These are phyloP conservation scores for Pogonognathellus flavescens DNA, from an alignment of 1,140 invertebrate genomes.

Conservation along the genomic window DNA sequence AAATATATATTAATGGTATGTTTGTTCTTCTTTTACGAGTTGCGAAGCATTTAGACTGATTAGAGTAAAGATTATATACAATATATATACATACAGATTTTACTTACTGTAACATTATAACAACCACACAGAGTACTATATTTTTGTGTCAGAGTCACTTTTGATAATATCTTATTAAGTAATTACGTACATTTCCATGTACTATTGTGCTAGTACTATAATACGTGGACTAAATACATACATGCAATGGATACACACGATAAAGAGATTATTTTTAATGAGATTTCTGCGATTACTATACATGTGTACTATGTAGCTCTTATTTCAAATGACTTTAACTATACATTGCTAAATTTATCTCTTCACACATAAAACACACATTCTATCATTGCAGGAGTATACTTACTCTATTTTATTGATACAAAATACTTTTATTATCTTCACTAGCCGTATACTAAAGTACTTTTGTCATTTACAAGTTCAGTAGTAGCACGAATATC, in stretches of 20 bases:
- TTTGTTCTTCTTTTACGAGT: constrained; percentile 36
- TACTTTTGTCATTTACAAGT: constrained; percentile 13
- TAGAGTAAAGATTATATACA: constrained; percentile 17
- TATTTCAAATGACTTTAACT: too few relatives aligned
- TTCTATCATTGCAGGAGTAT: not conserved
- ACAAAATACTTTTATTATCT: not conserved
- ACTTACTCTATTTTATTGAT: not conserved
- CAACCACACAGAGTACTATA: not conserved
- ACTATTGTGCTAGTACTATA: too few relatives aligned
- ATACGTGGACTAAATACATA: not conserved
- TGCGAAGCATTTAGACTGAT: constrained; percentile 40
- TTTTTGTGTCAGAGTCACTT: not conserved
- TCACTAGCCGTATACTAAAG: not conserved
- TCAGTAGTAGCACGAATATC: not conserved
- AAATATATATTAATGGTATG: constrained; percentile 2
- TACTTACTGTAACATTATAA: not conserved
- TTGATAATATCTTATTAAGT: constrained; percentile 10
- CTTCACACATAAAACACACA: not conserved
- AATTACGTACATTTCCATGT: not conserved
- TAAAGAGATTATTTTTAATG: constrained; percentile 17
- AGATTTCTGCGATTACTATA: not conserved
- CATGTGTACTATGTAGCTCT: not conserved
- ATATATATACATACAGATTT: not conserved
- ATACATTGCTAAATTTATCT: too few relatives aligned
- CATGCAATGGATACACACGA: not conserved